These are phyloP conservation scores for Cyrtonyx montezumae DNA, from an alignment of 2,113 vertebrate species.

Conservation along the genomic window DNA sequence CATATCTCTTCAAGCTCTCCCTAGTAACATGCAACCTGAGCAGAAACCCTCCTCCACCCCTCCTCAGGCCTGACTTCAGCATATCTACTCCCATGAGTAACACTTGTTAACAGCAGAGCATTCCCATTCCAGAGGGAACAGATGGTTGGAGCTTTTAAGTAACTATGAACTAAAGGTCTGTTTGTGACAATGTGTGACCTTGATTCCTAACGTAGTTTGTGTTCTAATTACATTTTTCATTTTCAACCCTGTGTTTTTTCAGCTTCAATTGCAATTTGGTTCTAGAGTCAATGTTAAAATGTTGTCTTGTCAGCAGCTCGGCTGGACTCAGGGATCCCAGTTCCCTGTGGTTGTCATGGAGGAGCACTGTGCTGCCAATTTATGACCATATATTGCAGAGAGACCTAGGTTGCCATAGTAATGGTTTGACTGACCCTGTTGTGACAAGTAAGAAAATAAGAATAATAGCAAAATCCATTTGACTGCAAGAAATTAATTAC, in stretches of 20 bases:
- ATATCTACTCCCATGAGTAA: neutral
- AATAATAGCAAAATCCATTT: neutral
- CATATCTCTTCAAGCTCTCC: neutral
- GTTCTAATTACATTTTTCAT: neutral
- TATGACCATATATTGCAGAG: neutral
- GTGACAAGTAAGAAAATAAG: neutral
- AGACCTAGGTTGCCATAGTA: neutral
- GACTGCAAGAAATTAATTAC: neutral
- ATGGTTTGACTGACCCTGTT: neutral
- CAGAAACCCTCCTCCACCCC: neutral
- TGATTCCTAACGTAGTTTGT: neutral
- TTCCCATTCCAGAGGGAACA: neutral
- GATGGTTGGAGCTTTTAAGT: neutral
- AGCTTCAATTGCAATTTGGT: neutral
- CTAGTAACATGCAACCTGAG: neutral
- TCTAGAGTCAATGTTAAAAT: neutral
- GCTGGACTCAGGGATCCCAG: neutral
- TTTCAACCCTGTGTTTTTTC: neutral
- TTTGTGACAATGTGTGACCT: neutral
- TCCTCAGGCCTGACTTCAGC: neutral
- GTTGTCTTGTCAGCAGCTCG: neutral
- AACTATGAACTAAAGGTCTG: neutral
- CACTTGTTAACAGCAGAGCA: neutral
- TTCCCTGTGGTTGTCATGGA: neutral
- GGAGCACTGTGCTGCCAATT: neutral